Percentiles rank a stretch among this genome's conserved stretches.
These are phyloP conservation scores for Trinorchestia longiramus DNA, from an alignment of 1,140 invertebrate species.

Conservation along the genomic window DNA sequence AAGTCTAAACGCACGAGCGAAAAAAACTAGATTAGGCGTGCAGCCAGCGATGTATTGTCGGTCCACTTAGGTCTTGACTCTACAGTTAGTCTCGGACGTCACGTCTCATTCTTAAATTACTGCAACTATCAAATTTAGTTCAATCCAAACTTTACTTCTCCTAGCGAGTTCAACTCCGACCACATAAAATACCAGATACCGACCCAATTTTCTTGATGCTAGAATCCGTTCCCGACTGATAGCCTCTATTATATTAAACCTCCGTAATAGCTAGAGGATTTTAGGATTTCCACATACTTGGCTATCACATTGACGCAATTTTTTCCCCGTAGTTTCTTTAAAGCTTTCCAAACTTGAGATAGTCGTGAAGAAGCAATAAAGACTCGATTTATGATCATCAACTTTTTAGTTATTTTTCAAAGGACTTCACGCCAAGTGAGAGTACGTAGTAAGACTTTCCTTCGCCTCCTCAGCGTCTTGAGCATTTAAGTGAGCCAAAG, in stretches of 20 bases:
- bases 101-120: neutral
- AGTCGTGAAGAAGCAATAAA: no score
- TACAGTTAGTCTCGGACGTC: neutral
- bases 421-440: neutral
- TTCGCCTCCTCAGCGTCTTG: neutral
- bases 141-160: neutral
- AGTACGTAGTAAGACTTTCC: neutral
- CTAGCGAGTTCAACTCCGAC: neutral
- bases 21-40: neutral
- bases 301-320: neutral
- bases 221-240: neutral
- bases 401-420: neutral
- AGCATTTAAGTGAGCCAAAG: neutral
- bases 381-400: no score
- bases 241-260: neutral
- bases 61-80: neutral
- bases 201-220: neutral
- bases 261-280: neutral
- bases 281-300: neutral
- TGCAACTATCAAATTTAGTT: neutral
- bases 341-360: neutral
- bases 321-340: neutral
- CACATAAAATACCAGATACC: neutral
- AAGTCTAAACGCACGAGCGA: neutral
- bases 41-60: neutral